These are phyloP conservation scores for Drosophila neocordata DNA, from an alignment of 1,140 invertebrate genomes.

Conservation along the genomic window DNA sequence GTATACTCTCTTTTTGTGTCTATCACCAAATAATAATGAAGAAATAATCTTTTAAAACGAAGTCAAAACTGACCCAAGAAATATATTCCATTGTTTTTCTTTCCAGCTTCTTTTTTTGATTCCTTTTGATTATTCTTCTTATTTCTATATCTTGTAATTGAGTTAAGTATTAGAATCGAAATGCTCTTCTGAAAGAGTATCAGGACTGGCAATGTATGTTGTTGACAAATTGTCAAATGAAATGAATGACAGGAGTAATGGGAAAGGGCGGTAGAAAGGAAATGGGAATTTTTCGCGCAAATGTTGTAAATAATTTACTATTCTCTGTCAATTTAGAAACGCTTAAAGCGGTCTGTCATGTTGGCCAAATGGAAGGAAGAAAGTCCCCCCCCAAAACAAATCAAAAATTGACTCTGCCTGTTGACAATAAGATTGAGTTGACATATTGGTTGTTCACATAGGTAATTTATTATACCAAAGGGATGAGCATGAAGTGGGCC, in stretches of 20 bases:
- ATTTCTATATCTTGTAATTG: no score
- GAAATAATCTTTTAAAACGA: no score
- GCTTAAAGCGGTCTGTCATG: not conserved
- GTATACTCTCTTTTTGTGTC: no score
- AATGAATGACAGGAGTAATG: not conserved
- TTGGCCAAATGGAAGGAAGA: slow-evolving; percentile 4
- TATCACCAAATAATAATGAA: no score
- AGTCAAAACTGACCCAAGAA: no score
- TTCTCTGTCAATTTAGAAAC: slow-evolving; percentile 56
- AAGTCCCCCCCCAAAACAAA: slow-evolving; percentile 9
- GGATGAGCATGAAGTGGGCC: not conserved
- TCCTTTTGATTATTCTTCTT: no score
- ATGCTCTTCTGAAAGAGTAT: not conserved
- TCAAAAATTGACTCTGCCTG: slow-evolving; percentile 20
- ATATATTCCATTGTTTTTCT: no score
- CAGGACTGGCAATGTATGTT: slow-evolving; percentile 35
- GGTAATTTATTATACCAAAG: slow-evolving; percentile 54
- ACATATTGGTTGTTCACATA: slow-evolving; percentile 43
- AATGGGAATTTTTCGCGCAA: slow-evolving; percentile 9
- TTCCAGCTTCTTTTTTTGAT: no score
- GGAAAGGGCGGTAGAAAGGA: not conserved
- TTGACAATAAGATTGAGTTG: slow-evolving; percentile 63
- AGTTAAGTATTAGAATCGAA: not conserved
- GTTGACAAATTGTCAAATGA: slow-evolving; percentile 57
- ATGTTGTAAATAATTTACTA: slow-evolving; percentile 69